Evolutionary conservation across 53 echinoderm and acorn worm species (phyloP).

Genomic region (Mesocentrotus franciscanus): DNA sequence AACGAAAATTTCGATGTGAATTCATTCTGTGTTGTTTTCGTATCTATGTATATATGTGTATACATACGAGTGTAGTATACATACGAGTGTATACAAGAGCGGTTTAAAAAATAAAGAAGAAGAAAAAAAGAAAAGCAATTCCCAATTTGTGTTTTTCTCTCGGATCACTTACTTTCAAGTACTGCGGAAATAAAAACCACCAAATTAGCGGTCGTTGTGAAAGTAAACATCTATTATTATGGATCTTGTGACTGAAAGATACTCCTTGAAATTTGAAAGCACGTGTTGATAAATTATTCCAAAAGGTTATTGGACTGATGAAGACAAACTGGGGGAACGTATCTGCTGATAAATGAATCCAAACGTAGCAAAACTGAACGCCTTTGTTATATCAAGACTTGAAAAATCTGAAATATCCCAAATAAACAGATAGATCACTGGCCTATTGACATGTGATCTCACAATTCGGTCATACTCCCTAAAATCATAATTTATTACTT

Average conservation of each 20-base stretch:
- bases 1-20: no score
- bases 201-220: not conserved
- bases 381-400: no score
- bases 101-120: not conserved
- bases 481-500: no score
- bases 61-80: no score
- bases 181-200: not conserved
- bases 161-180: not conserved
- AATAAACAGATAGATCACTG: no score
- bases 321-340: not conserved
- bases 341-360: no score
- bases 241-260: not conserved
- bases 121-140: not conserved
- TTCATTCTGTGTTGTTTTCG: no score
- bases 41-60: not conserved
- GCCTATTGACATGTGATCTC: no score
- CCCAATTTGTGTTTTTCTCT: not conserved
- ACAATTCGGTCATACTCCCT: no score
- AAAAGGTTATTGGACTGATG: not conserved
- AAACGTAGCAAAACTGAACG: no score
- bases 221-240: not conserved
- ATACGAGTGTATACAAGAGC: not conserved
- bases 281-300: no score
- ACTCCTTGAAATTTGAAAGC: not conserved
- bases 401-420: no score